These are phyloP conservation scores for Synergus laeviventris DNA, from an alignment of 2,888 invertebrate species.

Conservation along the genomic window DNA sequence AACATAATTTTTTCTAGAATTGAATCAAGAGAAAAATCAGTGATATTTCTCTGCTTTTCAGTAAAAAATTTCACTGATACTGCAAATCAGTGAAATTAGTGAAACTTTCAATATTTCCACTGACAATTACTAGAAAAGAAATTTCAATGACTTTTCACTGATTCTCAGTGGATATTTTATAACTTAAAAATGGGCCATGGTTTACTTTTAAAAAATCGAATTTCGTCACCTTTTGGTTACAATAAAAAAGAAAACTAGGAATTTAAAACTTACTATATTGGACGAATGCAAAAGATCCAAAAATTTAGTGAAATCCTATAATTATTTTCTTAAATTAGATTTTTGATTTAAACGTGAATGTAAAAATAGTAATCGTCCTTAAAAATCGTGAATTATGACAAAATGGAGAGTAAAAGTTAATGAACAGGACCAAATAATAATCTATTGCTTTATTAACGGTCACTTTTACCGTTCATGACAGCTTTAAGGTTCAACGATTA, in stretches of 20 bases:
- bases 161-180: not conserved
- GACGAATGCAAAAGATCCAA: too few species aligned
- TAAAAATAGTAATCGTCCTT: not conserved
- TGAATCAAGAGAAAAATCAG: too few species aligned
- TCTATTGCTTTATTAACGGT: not conserved
- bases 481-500: not conserved
- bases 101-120: too few species aligned
- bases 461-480: conserved; percentile 10
- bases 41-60: too few species aligned
- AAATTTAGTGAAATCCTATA: not conserved
- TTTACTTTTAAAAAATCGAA: not conserved
- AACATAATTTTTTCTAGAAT: too few species aligned
- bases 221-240: not conserved
- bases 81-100: too few species aligned
- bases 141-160: too few species aligned
- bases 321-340: not conserved
- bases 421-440: not conserved
- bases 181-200: not conserved
- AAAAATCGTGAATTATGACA: not conserved
- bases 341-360: not conserved
- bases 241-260: too few species aligned
- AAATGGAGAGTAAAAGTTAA: not conserved
- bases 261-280: too few species aligned
- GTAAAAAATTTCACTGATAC: too few species aligned
- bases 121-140: too few species aligned